These are phyloP conservation scores for Nematolebias whitei DNA, from an alignment of 2,113 vertebrate species.

Conservation along the genomic window DNA sequence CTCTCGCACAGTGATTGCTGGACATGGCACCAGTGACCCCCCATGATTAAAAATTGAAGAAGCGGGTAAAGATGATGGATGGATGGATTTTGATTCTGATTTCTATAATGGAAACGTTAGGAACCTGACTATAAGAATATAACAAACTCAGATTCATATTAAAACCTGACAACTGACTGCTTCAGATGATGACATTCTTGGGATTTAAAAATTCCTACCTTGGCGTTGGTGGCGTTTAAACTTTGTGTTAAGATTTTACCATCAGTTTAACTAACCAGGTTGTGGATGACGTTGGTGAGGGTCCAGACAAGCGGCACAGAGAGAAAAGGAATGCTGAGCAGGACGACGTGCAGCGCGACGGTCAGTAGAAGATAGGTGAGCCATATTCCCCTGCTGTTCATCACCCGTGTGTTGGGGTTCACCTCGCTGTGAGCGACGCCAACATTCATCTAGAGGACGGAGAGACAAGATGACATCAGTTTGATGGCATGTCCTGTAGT, in stretches of 20 bases:
- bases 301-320: slow-evolving; percentile 93
- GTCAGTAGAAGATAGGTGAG: slow-evolving; percentile 90
- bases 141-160: background rate
- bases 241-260: background rate
- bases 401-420: slow-evolving; percentile 94
- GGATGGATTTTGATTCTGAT: no score
- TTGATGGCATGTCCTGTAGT: no score
- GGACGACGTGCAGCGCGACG: slow-evolving; percentile 84
- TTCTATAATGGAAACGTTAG: no score
- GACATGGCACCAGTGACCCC: no score
- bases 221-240: background rate
- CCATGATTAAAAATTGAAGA: no score
- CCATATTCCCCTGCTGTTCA: slow-evolving; percentile 95
- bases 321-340: slow-evolving; percentile 95
- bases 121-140: no score
- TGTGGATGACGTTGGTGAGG: slow-evolving; percentile 94
- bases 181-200: no score
- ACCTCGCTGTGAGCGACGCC: slow-evolving; percentile 96
- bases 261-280: slow-evolving; percentile 83
- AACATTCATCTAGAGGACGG: slow-evolving; percentile 86
- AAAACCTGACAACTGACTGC: background rate
- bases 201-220: background rate
- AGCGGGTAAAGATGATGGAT: no score
- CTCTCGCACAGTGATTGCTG: no score
- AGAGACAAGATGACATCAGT: no score